Conservation (phyloP, 2,113 vertebrate species). For the Lepidothrix coronata region DNA sequence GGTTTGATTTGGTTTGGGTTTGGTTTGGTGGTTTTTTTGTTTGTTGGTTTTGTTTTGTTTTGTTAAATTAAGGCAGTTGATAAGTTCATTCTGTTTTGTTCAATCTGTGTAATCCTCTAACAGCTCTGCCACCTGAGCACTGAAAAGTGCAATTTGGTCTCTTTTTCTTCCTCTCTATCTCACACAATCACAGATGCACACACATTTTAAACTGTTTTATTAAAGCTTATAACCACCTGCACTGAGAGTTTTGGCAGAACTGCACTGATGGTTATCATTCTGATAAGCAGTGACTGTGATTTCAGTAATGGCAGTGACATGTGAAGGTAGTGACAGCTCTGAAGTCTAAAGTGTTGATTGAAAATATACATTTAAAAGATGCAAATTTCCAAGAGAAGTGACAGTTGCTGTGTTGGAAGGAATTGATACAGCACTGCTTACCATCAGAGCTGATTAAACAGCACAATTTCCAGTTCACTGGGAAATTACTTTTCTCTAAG, state of each 20-base stretch:
- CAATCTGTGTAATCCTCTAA: not conserved
- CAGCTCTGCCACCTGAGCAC: not conserved
- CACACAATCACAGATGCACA: not conserved
- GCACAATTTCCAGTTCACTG: not conserved
- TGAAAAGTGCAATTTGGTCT: not conserved
- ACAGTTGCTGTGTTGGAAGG: not conserved
- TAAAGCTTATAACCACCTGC: not conserved
- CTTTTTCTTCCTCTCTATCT: not conserved
- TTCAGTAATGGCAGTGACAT: not conserved
- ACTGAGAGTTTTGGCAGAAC: not conserved
- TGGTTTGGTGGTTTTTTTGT: not conserved
- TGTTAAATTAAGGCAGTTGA: not conserved
- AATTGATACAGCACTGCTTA: not conserved
- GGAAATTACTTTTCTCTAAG: not conserved
- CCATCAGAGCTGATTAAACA: not conserved
- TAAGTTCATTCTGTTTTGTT: not conserved
- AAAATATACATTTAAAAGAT: constrained; percentile 10
- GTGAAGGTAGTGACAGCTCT: not conserved
- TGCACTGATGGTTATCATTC: not conserved
- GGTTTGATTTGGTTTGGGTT: not conserved
- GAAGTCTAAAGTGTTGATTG: not conserved
- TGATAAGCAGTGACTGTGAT: not conserved
- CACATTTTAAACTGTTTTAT: not conserved
- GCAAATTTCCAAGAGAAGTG: constrained; percentile 2
- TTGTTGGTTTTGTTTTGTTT: not conserved